Percentiles rank a stretch among this genome's conserved stretches.
Evolutionary conservation across 2,113 vertebrate species (phyloP).

Genomic region (Macrotus californicus): DNA sequence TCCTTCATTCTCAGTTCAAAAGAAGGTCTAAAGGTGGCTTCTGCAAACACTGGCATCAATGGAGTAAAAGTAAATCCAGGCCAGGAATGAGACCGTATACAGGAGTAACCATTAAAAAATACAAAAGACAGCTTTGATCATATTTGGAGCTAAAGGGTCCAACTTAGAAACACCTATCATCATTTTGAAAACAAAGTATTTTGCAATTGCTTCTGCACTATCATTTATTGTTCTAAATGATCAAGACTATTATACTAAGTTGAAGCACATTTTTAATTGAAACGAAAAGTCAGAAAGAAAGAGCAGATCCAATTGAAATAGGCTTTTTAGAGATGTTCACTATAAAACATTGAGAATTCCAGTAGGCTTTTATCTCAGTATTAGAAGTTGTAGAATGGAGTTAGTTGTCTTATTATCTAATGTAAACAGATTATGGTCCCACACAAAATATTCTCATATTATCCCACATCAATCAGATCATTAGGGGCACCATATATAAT

Average conservation of each 20-base stretch:
- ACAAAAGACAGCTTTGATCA: background rate
- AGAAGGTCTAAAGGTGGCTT: background rate
- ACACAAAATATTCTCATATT: background rate
- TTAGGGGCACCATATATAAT: background rate
- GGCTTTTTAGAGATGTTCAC: background rate
- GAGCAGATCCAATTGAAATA: background rate
- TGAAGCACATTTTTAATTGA: background rate
- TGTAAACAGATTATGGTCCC: background rate
- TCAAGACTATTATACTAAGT: background rate
- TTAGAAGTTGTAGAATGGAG: background rate
- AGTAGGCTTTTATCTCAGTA: background rate
- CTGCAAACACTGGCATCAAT: background rate
- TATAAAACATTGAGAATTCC: background rate
- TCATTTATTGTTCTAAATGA: background rate
- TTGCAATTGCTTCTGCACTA: background rate
- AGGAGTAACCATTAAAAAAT: background rate
- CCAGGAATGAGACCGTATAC: background rate
- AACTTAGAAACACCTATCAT: background rate
- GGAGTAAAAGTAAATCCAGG: background rate
- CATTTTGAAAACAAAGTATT: background rate
- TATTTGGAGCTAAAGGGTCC: background rate
- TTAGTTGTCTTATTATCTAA: slow-evolving; percentile 1
- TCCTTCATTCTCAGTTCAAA: slow-evolving; percentile 9
- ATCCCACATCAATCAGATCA: background rate
- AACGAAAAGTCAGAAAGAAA: background rate